A percentile compares a stretch with the other conserved stretches of the same genome.
These are phyloP conservation scores for Fringilla coelebs DNA, from an alignment of 2,797 vertebrate genomes.

Conservation along the genomic window DNA sequence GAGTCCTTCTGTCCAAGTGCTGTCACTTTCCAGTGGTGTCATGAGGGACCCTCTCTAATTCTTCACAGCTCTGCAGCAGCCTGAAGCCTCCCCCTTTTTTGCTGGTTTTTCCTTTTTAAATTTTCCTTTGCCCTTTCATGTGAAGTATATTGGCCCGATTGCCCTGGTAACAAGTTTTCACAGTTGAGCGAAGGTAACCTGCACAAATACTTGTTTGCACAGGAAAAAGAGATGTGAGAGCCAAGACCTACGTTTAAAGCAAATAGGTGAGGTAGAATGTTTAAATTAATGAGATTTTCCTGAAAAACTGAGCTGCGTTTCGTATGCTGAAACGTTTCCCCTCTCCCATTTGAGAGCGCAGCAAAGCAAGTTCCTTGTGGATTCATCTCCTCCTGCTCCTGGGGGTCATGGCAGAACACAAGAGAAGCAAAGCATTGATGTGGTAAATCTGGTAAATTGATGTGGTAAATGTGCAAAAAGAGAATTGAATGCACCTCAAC, in stretches of 20 bases:
- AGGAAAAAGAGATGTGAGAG: conserved; percentile 6
- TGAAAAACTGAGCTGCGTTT: neutral
- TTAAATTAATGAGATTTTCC: conserved; percentile 35
- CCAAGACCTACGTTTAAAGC: conserved; percentile 44
- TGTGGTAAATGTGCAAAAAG: neutral
- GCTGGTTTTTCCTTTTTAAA: neutral
- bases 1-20: neutral
- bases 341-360: neutral
- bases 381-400: neutral
- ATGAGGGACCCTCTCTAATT: neutral
- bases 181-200: conserved; percentile 9
- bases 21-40: neutral
- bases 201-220: conserved; percentile 53
- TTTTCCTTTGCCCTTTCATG: conserved; percentile 42
- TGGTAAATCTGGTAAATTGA: neutral
- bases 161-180: conserved; percentile 44
- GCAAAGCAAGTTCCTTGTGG: neutral
- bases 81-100: neutral
- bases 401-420: neutral
- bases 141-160: neutral
- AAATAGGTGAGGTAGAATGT: conserved; percentile 41
- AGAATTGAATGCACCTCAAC: neutral
- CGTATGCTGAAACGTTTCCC: neutral
- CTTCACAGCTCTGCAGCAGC: neutral
- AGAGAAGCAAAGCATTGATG: neutral